Percentiles rank a stretch among this genome's conserved stretches.
These are phyloP conservation scores for Pantherophis guttatus DNA, from an alignment of 2,113 vertebrate genomes.

Conservation along the genomic window DNA sequence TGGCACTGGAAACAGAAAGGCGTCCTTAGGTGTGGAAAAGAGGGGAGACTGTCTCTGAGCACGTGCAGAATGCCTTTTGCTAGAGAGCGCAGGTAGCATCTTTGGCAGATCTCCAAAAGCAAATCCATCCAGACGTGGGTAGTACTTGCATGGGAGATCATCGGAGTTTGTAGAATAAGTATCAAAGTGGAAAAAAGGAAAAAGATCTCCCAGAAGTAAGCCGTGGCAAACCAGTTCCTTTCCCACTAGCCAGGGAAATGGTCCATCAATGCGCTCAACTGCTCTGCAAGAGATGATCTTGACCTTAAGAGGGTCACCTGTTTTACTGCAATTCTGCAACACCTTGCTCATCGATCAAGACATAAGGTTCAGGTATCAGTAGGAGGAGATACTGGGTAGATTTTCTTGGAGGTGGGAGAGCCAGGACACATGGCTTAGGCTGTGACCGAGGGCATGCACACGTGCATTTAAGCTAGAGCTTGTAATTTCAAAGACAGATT, in stretches of 20 bases:
- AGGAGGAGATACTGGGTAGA: not conserved
- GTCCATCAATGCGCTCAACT: not conserved
- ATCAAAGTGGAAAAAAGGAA: too few species aligned
- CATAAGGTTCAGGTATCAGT: not conserved
- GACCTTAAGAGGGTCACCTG: not conserved
- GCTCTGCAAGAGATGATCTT: not conserved
- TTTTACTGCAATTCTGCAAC: not conserved
- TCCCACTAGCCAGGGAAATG: not conserved
- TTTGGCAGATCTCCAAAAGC: not conserved
- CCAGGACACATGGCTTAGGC: not conserved
- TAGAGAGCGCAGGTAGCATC: not conserved
- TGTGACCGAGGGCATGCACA: not conserved
- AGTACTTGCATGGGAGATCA: not conserved
- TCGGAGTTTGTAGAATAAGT: not conserved
- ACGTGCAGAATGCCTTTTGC: too few species aligned
- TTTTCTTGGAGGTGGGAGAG: not conserved
- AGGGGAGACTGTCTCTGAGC: not conserved
- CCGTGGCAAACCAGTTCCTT: not conserved
- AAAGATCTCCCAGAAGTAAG: not conserved
- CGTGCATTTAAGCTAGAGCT: not conserved
- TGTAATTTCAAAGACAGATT: not conserved
- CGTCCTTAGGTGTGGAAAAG: not conserved
- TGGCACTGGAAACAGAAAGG: not conserved
- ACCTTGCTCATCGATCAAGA: not conserved
- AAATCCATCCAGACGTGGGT: not conserved